phyloP scores from a whole-genome alignment of 2,888 invertebrate genomes.

The Calliopum simillimum region DNA sequence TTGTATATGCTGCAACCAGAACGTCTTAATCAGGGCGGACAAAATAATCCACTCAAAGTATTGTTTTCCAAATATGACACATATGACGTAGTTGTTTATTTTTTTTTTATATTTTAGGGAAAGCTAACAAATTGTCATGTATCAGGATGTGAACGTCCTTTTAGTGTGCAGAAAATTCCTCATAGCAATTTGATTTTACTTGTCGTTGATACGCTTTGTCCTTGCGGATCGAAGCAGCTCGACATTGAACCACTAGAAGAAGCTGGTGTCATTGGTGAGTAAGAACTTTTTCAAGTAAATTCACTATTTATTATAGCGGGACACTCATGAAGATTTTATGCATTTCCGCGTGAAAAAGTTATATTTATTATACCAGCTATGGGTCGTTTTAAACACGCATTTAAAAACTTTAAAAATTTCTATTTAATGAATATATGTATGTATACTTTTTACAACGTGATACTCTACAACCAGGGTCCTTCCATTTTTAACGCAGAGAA shows the following conservation, averaged over 20 bases:
- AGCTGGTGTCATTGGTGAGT: conserved; percentile 70
- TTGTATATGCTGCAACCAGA: conserved; percentile 87
- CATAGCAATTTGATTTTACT: conserved; percentile 89
- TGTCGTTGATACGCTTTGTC: conserved; percentile 89
- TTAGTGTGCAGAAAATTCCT: conserved; percentile 91
- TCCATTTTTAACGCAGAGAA: too few relatives aligned
- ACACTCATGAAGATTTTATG: too few relatives aligned
- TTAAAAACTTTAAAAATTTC: too few relatives aligned
- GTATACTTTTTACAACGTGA: too few relatives aligned
- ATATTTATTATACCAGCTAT: too few relatives aligned
- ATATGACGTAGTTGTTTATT: not conserved
- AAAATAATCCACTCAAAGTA: conserved; percentile 83
- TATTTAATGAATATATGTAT: too few relatives aligned
- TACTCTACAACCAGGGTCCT: too few relatives aligned
- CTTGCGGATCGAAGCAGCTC: conserved; percentile 87
- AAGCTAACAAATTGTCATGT: conserved; percentile 89
- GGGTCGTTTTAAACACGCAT: too few relatives aligned
- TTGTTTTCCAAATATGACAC: not conserved
- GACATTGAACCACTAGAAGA: conserved; percentile 83
- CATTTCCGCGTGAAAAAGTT: too few relatives aligned
- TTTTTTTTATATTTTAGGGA: conserved; percentile 67
- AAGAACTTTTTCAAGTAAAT: not conserved
- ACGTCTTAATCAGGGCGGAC: conserved; percentile 79
- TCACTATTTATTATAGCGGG: too few relatives aligned
- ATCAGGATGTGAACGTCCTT: conserved; percentile 90